Percentiles rank a stretch among this genome's conserved stretches.
These are phyloP conservation scores for Chlamydotis undulata DNA, from an alignment of 2,113 vertebrate species.

Conservation along the genomic window DNA sequence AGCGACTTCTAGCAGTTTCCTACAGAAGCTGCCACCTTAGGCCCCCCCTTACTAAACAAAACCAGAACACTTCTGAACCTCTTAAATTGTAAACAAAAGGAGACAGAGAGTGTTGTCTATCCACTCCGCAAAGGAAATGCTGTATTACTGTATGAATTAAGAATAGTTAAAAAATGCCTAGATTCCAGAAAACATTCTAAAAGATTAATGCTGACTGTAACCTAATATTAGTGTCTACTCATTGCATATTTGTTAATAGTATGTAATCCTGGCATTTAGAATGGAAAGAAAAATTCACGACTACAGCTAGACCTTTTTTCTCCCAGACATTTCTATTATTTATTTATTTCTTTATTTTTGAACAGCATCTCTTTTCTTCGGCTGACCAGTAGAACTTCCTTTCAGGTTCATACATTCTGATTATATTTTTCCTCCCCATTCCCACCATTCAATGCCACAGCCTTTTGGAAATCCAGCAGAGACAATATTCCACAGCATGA, in stretches of 20 bases:
- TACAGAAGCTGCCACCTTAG: too few relatives aligned
- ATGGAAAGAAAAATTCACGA: neutral
- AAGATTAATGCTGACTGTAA: neutral
- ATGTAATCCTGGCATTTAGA: neutral
- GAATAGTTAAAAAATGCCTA: neutral
- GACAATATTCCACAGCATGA: conserved; percentile 28
- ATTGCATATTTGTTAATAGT: neutral
- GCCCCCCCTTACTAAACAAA: too few relatives aligned
- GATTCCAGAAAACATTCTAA: neutral
- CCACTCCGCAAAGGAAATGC: neutral
- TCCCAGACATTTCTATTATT: neutral
- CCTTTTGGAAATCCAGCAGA: neutral
- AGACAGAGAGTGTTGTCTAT: neutral
- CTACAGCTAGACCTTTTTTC: neutral
- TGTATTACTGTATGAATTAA: neutral
- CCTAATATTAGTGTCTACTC: neutral
- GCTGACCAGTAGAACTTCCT: neutral
- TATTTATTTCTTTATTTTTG: neutral
- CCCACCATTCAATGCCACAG: neutral
- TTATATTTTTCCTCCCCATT: neutral
- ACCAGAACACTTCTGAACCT: neutral
- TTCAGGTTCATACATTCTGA: neutral
- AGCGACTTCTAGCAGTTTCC: too few relatives aligned
- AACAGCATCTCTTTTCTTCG: neutral
- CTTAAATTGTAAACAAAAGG: neutral